phyloP scores from a whole-genome alignment of 1,140 invertebrate genomes.

The Heliconius hewitsoni region DNA sequence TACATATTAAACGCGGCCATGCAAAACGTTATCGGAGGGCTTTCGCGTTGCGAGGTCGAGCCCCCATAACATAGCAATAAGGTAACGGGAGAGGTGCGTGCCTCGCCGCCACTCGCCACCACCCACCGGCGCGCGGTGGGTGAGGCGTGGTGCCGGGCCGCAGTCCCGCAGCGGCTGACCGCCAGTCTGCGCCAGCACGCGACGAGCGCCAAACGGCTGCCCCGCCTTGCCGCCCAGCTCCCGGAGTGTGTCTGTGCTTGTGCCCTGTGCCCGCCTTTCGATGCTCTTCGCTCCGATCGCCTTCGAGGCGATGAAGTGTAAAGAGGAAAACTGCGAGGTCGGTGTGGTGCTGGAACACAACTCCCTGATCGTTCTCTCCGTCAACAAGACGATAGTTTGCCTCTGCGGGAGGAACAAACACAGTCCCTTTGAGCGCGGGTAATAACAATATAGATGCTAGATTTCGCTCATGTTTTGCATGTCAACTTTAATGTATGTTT shows the following conservation, averaged over 20 bases:
- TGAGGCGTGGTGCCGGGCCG: constrained; percentile 24
- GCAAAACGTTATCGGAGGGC: constrained; percentile 59
- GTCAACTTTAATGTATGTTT: not conserved
- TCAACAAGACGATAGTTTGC: constrained; percentile 80
- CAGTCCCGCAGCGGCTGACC: constrained; percentile 47
- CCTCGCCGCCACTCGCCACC: constrained; percentile 70
- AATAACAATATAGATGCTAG: constrained; percentile 40
- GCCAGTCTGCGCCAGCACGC: constrained; percentile 70
- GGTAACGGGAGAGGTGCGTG: constrained; percentile 77
- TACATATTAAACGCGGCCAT: constrained; percentile 40
- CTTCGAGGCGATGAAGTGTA: constrained; percentile 81
- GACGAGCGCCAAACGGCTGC: constrained; percentile 49
- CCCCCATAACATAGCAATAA: constrained; percentile 77
- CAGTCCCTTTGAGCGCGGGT: constrained; percentile 78
- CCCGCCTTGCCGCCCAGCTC: constrained; percentile 49
- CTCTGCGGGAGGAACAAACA: constrained; percentile 74
- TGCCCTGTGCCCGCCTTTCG: constrained; percentile 66
- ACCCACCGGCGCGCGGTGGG: constrained; percentile 61
- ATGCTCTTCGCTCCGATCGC: constrained; percentile 78
- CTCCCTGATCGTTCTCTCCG: constrained; percentile 77
- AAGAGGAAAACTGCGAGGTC: constrained; percentile 81
- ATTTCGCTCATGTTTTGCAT: not conserved
- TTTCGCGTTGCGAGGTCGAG: constrained; percentile 72
- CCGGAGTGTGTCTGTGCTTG: constrained; percentile 61
- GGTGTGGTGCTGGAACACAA: constrained; percentile 78